Base-by-base conservation (phyloP, 2,797 vertebrate species). In the Muscicapa comitata region DNA sequence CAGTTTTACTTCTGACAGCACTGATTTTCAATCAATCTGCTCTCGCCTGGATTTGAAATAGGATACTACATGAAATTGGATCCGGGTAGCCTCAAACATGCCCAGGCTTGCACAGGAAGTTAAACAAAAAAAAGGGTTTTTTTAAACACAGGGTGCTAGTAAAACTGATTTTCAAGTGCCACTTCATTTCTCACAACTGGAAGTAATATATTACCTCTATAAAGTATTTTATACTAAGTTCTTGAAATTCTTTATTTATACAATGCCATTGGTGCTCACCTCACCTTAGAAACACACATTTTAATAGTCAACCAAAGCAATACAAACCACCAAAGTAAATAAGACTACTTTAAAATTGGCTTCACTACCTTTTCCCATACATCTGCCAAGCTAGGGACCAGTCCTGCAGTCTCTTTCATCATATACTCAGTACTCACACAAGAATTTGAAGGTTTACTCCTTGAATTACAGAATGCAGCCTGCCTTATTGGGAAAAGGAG, bases 31-130 rank as follows among this genome's bases (percentile, higher is more conserved):
- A 92, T 93, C 76, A 62, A 82, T 92, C 86, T 88, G 59, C n/a
- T 71, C 78, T 86, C 20, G 54, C 53, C 77, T 83, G 86, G 86
- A 94, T 93, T 94, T 97, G 96, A 96, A 96, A 96, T 67, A 93
- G 84, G 84, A 96, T 48, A 87, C 90, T 53, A 63, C 35, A 65
- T 53, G 92, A 97, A 97, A 96, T 57, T 91, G 70, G 78, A 96
- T 93, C 79, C 84, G 93, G 86, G 53, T 63, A 91, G 92, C 70
- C 91, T 88, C 87, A 82, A 74, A 95, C 94, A 92, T 84, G 91
- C 33, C 84, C 45, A 51, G 86, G 16, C 87, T 91, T 95, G 94
- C 57, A 86, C 29, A 72, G 37, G 24, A 96, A n/a, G 35, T 88
- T 91, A 92, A 95, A 85, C 59, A 92, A 74, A 92, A 95, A 65